Evolutionary conservation across 1,140 invertebrate genomes (phyloP).

Genomic region (Caenorhabditis inopinata): DNA sequence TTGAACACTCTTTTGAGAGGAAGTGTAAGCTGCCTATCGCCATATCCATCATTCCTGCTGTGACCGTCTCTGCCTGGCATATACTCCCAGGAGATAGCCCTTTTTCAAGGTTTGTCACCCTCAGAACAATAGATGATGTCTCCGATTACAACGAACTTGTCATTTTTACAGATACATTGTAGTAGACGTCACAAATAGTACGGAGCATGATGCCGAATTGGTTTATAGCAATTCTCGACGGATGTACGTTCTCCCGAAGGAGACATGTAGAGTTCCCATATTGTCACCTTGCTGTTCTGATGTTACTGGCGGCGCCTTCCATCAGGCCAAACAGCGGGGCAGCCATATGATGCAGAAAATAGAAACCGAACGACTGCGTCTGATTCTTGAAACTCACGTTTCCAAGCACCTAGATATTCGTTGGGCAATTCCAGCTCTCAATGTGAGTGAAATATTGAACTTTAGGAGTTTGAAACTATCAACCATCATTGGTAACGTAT

Average conservation of each 20-base stretch:
- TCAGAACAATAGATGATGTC: not conserved
- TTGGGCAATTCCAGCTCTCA: constrained; percentile 57
- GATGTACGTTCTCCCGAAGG: constrained; percentile 61
- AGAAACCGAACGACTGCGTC: constrained; percentile 60
- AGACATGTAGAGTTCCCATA: constrained; percentile 63
- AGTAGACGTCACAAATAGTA: constrained; percentile 62
- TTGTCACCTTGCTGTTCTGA: constrained; percentile 63
- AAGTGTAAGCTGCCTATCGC: constrained; percentile 55
- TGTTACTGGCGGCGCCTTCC: constrained; percentile 56
- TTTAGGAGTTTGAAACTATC: too few species aligned
- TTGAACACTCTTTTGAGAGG: constrained; percentile 44
- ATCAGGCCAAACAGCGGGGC: constrained; percentile 52
- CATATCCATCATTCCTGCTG: constrained; percentile 62
- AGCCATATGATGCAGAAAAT: constrained; percentile 64
- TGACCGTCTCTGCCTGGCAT: constrained; percentile 63
- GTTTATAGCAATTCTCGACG: constrained; percentile 52
- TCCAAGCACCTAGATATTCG: constrained; percentile 62
- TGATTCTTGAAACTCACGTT: constrained; percentile 57
- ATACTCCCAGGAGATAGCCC: constrained; percentile 61
- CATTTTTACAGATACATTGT: constrained; percentile 49
- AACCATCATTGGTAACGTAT: too few species aligned
- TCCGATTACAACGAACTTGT: not conserved
- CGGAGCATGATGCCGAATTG: constrained; percentile 63
- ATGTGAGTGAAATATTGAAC: not conserved
- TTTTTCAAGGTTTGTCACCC: constrained; percentile 49